These are phyloP conservation scores for Drosophila parabipectinata DNA, from an alignment of 1,140 invertebrate genomes.

Conservation along the genomic window DNA sequence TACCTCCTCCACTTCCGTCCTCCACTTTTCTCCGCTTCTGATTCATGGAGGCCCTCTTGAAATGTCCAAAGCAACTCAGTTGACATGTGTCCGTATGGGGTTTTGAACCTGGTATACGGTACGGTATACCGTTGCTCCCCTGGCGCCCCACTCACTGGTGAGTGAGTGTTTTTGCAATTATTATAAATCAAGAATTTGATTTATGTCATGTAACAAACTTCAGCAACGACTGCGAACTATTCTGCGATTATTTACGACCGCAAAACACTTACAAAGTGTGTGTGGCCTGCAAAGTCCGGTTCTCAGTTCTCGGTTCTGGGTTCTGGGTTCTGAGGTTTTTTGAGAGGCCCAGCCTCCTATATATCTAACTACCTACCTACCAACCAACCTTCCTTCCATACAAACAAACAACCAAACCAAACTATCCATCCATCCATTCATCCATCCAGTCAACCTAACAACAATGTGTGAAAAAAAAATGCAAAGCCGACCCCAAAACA, in stretches of 20 bases:
- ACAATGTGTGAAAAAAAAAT: conserved; percentile 50
- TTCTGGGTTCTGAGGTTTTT: not conserved
- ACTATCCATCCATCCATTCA: not conserved
- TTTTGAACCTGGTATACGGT: no score
- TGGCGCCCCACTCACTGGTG: not conserved
- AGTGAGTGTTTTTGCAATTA: conserved; percentile 76
- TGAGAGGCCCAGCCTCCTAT: not conserved
- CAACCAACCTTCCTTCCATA: no score
- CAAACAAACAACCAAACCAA: not conserved
- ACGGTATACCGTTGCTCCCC: not conserved
- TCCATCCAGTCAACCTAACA: conserved; percentile 26
- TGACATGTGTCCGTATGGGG: conserved; percentile 57
- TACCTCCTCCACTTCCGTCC: no score
- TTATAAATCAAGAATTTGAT: conserved; percentile 80
- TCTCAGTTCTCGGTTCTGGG: not conserved
- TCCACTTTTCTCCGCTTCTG: no score
- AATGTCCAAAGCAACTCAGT: conserved; percentile 27
- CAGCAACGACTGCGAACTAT: conserved; percentile 60
- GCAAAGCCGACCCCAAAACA: conserved; percentile 19
- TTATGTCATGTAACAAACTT: conserved; percentile 79
- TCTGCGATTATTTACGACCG: conserved; percentile 67
- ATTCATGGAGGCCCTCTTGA: not conserved
- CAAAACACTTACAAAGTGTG: conserved; percentile 73
- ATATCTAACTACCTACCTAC: no score
- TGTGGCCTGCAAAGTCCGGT: conserved; percentile 34